Evolutionary conservation across 2,797 vertebrate species (phyloP), one percentile per base, ranked within the genome.

Genomic region (Acipenser transmontanus): DNA sequence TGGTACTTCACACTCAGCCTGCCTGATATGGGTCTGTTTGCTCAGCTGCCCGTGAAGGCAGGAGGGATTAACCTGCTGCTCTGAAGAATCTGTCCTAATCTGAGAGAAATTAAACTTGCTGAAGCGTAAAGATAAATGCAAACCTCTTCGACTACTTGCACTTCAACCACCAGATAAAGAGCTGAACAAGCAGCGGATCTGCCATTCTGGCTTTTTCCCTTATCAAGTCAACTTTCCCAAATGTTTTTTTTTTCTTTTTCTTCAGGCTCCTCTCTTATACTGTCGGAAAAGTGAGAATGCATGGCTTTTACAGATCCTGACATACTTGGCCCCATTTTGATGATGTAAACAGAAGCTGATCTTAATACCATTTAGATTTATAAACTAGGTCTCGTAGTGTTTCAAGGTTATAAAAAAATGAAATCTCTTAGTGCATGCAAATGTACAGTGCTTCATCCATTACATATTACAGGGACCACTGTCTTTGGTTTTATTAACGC

Each of bases 21-120:
- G 0, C 5, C 76, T 74, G 79, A 82, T 78, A 80, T 47, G 69
- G 72, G 76, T 80, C 81, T 89, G 70, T 88, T 87, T 88, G 78
- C 79, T 84, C 79, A 81, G 77, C 78, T 84, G 77, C 69, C 77
- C 10, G 0, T 79, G 83, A 85, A 84, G 79, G 72, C 74, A 79
- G 76, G 69, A 80, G 68, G 75, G 81, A 87, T 87, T 85, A 88
- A 84, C 77, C 73, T 70, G 73, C 74, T 79, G 69, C 76, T 82
- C 73, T 71, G 76, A 85, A 86, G 83, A 74, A 82, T 85, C 72
- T 76, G 50, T 64, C 73, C 72, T 82, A 82, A 84, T 81, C 80
- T 82, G 80, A 83, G 76, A 78, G 76, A 83, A 90, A 84, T 6
- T 78, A 79, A 85, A 87, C 70, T 85, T 78, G 82, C 77, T 84